Evolutionary conservation across 1,140 invertebrate genomes (phyloP), one percentile per base, ranked within the genome.

Genomic region (Caenorhabditis brenneri): DNA sequence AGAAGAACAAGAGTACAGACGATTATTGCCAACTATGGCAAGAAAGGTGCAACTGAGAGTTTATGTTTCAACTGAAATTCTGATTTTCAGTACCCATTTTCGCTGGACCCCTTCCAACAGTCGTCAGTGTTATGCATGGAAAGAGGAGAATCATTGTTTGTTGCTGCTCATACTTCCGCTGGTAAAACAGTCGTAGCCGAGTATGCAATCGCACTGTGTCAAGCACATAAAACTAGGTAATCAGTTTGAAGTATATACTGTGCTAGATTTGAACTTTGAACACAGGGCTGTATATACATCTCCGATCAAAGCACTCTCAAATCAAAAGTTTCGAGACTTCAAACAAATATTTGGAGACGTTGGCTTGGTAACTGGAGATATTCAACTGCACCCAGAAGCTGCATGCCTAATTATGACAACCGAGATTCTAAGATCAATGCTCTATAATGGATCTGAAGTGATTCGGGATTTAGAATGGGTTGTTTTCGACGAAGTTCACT

Each of bases 401-500:
- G 94, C 95, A 3, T 99, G 97, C 91, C 93, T 99, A 0, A 97
- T 99, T 53, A 99, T 99, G 97, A 99, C 98, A 0, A 99, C 98
- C 1, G 98, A 99, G 93, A 99, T 99, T 89, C 92, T 99, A 19
- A 92, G 92, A 82, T 97, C 96, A 0, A 98, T 99, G 97, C 91
- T 99, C 1, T 99, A 98, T 90, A 95, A 96, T 89, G 96, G 95
- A 69, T 96, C 96, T 81, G 96, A 98, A 89, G 94, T 97, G 79
- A 95, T 98, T 3, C 93, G 96, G 80, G 97, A 99, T 92, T 92
- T 99, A 60, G 97, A 99, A 91, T 99, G 96, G 93, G 97, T 99
- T 3, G 97, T 99, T 88, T 99, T 99, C 91, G 98, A 99, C 92
- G 98, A 99, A 93, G 97, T 99, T 31, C 97, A 99, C 91, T 99